Conservation (phyloP, 1,140 invertebrate genomes). For the Anagrus nilaparvatae region DNA sequence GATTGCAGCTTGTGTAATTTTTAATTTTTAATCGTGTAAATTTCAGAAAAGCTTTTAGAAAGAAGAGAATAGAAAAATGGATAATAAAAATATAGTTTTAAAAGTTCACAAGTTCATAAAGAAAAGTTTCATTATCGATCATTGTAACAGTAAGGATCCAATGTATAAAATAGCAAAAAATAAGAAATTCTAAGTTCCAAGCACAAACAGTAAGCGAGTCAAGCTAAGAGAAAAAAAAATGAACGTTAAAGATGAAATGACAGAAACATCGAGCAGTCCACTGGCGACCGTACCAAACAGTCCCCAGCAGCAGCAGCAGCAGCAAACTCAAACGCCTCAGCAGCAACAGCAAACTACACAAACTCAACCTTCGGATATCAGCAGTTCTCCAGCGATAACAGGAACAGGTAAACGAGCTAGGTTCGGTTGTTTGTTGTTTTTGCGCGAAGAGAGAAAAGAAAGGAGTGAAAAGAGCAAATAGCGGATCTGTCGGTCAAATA, state of each 20-base stretch:
- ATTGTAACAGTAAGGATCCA: too few relatives aligned
- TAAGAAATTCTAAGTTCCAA: too few relatives aligned
- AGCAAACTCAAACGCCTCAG: constrained; percentile 19
- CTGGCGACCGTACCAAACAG: constrained; percentile 13
- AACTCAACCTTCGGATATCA: constrained; percentile 38
- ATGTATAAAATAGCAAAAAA: too few relatives aligned
- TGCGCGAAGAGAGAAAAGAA: constrained; percentile 2
- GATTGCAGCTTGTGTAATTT: too few relatives aligned
- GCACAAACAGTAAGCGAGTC: too few relatives aligned
- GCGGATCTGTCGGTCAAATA: constrained; percentile 45
- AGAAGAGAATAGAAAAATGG: too few relatives aligned
- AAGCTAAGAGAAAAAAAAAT: constrained; percentile 10
- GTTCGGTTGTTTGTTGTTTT: neutral
- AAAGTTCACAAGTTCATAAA: too few relatives aligned
- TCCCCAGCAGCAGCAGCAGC: constrained; percentile 21
- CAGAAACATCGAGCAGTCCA: constrained; percentile 38
- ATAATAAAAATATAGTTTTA: too few relatives aligned
- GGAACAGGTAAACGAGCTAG: constrained; percentile 43
- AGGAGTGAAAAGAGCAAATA: constrained; percentile 19
- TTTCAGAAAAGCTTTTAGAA: too few relatives aligned
- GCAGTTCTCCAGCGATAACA: constrained; percentile 41
- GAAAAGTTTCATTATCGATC: too few relatives aligned
- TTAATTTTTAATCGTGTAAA: too few relatives aligned
- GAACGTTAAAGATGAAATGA: constrained; percentile 28
- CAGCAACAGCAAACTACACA: constrained; percentile 23